A percentile compares a stretch with the other conserved stretches of the same genome.
phyloP scores from a whole-genome alignment of 2,888 invertebrate genomes.

The Hypolimnas misippus region DNA sequence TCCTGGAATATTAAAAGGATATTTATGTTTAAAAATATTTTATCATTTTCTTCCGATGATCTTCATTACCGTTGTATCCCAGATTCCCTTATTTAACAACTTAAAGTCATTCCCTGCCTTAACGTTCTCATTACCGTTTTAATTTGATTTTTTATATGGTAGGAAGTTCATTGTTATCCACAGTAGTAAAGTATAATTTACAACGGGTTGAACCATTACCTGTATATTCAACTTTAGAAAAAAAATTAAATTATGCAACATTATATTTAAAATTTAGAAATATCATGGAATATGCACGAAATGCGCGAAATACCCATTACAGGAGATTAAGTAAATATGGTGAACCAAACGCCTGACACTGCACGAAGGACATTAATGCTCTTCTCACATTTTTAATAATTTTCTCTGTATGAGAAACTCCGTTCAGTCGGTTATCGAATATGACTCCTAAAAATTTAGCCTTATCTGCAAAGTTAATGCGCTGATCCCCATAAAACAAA shows the following conservation, averaged over 20 bases:
- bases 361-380: no score
- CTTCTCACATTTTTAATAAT: no score
- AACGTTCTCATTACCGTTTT: slow-evolving; percentile 7
- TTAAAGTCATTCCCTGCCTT: slow-evolving; percentile 1
- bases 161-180: not conserved
- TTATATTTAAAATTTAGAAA: not conserved
- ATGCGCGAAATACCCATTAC: no score
- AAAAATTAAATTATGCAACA: not conserved
- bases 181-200: not conserved
- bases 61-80: not conserved
- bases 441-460: no score
- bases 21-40: not conserved
- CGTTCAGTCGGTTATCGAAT: no score
- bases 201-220: not conserved
- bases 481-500: no score
- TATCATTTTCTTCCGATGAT: not conserved
- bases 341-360: no score
- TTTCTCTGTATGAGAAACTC: no score
- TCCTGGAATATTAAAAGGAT: no score
- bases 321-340: no score
- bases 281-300: not conserved
- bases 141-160: not conserved
- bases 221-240: not conserved
- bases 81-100: not conserved
- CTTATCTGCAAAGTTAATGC: no score